Percentiles rank a stretch among this genome's conserved stretches.
Evolutionary conservation across 2,113 vertebrate genomes (phyloP).

Genomic region (Bungarus multicinctus): DNA sequence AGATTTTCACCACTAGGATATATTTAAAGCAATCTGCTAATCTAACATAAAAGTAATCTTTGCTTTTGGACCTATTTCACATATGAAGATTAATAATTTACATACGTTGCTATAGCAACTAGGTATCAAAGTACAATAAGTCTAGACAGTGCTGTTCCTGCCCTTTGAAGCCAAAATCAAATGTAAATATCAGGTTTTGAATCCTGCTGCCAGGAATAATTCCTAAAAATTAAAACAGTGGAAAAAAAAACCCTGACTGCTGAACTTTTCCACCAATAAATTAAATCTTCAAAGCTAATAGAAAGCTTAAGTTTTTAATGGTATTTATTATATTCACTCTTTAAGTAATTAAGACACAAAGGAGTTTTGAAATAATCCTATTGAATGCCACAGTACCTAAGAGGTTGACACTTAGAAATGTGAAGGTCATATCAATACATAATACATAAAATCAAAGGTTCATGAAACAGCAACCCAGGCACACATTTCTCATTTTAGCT

Average conservation of each 20-base stretch:
- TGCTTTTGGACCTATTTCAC: constrained; percentile 57
- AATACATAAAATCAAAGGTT: not conserved
- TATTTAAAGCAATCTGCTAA: constrained; percentile 55
- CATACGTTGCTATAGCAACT: constrained; percentile 60
- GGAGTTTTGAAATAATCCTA: not conserved
- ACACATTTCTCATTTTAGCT: not conserved
- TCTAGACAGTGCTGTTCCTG: constrained; percentile 53
- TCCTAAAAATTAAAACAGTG: constrained; percentile 46
- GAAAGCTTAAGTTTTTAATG: not conserved
- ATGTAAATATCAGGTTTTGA: constrained; percentile 55
- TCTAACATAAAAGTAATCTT: constrained; percentile 60
- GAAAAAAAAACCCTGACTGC: not conserved
- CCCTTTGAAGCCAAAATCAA: constrained; percentile 57
- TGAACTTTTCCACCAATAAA: not conserved
- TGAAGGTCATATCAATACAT: not conserved
- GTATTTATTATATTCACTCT: not conserved
- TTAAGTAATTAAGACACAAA: not conserved
- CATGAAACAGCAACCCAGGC: not conserved
- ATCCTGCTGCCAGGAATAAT: constrained; percentile 40
- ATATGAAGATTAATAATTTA: constrained; percentile 63
- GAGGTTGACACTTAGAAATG: not conserved
- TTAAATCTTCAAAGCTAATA: constrained; percentile 21
- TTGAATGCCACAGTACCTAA: not conserved
- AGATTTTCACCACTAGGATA: constrained; percentile 50
- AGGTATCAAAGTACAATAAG: constrained; percentile 59